These are phyloP conservation scores for Selene dorsalis DNA, from an alignment of 2,797 vertebrate genomes.

Conservation along the genomic window DNA sequence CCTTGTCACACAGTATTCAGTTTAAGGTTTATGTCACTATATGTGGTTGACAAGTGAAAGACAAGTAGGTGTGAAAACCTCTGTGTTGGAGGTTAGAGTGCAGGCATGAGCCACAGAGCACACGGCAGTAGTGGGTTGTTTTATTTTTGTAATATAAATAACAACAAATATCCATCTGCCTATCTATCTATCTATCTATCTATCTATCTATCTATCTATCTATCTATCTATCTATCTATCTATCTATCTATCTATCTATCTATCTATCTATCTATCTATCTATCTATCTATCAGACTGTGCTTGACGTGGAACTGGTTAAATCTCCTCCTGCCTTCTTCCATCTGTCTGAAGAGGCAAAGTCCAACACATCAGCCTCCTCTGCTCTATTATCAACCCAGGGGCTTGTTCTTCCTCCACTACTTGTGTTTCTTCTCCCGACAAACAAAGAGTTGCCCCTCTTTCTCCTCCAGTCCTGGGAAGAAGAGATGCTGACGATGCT, in stretches of 20 bases:
- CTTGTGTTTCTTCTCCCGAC: neutral
- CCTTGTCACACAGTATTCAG: too few relatives aligned
- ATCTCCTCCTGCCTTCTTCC: neutral
- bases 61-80: too few relatives aligned
- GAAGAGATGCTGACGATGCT: slow-evolving; percentile 7
- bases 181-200: slow-evolving; percentile 21
- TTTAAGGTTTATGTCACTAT: too few relatives aligned
- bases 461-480: slow-evolving; percentile 27
- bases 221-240: slow-evolving; percentile 23
- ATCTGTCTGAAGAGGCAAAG: neutral
- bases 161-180: too few relatives aligned
- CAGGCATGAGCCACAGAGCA: too few relatives aligned
- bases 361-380: neutral
- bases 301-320: neutral
- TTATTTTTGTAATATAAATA: too few relatives aligned
- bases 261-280: slow-evolving; percentile 20
- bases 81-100: too few relatives aligned
- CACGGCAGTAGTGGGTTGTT: too few relatives aligned
- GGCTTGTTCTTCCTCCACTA: neutral
- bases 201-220: slow-evolving; percentile 24
- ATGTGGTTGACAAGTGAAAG: too few relatives aligned
- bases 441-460: neutral
- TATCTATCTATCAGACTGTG: slow-evolving; percentile 10
- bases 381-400: neutral
- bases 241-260: slow-evolving; percentile 19